phyloP scores from a whole-genome alignment of 2,113 vertebrate species.

The Daubentonia madagascariensis region DNA sequence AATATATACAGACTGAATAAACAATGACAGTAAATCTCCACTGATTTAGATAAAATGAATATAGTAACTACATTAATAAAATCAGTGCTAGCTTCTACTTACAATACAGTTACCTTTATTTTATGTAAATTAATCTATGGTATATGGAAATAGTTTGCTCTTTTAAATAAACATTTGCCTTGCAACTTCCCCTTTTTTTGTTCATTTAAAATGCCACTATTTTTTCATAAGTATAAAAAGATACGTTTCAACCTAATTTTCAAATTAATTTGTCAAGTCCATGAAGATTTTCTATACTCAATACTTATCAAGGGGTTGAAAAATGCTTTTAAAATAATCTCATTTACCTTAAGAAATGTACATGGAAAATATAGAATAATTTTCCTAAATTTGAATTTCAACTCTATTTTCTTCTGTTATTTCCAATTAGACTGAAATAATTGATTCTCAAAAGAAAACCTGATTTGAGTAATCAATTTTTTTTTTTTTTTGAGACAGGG shows the following conservation, averaged over 20 bases:
- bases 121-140: neutral
- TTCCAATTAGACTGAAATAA: neutral
- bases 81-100: slow-evolving; percentile 11
- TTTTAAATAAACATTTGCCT: slow-evolving; percentile 46
- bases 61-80: slow-evolving; percentile 34
- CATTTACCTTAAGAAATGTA: slow-evolving; percentile 2
- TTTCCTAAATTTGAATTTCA: slow-evolving; percentile 30
- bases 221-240: neutral
- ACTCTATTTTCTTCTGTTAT: slow-evolving; percentile 18
- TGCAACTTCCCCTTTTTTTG: neutral
- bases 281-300: neutral
- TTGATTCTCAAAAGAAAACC: neutral
- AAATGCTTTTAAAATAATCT: slow-evolving; percentile 38
- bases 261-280: slow-evolving; percentile 33
- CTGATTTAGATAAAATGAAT: neutral
- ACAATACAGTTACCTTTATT: neutral
- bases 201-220: neutral
- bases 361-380: neutral
- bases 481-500: too few species aligned
- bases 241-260: slow-evolving; percentile 39
- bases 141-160: slow-evolving; percentile 42
- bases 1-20: slow-evolving; percentile 38
- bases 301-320: neutral
- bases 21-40: neutral
- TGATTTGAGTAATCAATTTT: neutral